Percentiles rank a stretch among this genome's conserved stretches.
These are phyloP conservation scores for Telmatochromis sp. DNA, from an alignment of 2,113 vertebrate species.

Conservation along the genomic window DNA sequence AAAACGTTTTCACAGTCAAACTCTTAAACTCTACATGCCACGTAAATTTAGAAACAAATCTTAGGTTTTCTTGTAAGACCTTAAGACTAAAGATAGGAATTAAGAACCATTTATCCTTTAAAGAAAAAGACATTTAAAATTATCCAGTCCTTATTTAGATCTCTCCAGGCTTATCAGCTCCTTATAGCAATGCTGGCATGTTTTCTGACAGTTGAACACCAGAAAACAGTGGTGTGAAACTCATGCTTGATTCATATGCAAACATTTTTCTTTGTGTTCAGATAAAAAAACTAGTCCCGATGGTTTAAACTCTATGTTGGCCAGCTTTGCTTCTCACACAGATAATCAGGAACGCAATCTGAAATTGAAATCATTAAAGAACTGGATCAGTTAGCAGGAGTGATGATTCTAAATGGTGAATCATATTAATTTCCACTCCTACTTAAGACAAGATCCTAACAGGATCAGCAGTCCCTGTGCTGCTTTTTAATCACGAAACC, in stretches of 20 bases:
- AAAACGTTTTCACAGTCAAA: accelerated
- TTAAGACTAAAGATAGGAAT: not conserved
- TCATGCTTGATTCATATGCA: not conserved
- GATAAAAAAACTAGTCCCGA: not conserved
- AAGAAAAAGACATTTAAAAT: not conserved
- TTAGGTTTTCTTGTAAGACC: not conserved
- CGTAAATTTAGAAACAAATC: not conserved
- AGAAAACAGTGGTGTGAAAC: not conserved
- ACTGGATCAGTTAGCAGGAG: not conserved
- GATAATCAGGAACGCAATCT: not conserved
- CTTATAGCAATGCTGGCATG: not conserved
- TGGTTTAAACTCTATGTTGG: not conserved
- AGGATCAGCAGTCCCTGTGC: not conserved
- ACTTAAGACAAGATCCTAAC: not conserved
- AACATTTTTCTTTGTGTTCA: not conserved
- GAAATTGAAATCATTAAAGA: not conserved
- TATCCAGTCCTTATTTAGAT: not conserved
- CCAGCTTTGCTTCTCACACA: not conserved
- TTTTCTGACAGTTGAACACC: not conserved
- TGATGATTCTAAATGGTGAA: not conserved
- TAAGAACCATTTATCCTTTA: not conserved
- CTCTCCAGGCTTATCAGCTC: not conserved
- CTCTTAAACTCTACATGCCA: no score
- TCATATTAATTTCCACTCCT: not conserved
- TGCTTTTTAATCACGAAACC: not conserved